Conservation (phyloP, 2,113 vertebrate genomes). For the Ibidorhyncha struthersii region DNA sequence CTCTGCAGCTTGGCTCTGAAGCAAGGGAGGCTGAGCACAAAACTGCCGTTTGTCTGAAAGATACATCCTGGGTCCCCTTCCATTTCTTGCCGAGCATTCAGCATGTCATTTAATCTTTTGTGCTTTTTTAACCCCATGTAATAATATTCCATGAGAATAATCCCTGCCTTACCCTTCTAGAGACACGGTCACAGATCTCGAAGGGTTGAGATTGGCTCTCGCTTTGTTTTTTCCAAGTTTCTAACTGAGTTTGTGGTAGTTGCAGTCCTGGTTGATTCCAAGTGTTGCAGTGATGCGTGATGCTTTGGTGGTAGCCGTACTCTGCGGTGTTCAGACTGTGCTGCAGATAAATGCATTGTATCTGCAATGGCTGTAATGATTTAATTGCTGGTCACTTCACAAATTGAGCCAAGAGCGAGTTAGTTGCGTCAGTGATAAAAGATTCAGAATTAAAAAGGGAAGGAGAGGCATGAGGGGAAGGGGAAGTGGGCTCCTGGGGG, state of each 20-base stretch:
- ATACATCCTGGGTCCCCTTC: accelerated
- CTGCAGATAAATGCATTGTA: not conserved
- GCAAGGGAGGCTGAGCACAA: not conserved
- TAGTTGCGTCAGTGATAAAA: not conserved
- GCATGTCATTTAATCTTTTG: not conserved
- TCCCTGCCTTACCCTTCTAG: not conserved
- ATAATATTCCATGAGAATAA: not conserved
- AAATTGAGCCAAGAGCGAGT: not conserved
- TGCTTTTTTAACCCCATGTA: accelerated
- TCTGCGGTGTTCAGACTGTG: not conserved
- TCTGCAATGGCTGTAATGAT: not conserved
- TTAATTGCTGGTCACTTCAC: not conserved
- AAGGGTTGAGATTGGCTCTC: not conserved
- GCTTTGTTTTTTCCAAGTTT: not conserved
- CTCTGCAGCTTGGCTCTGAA: not conserved
- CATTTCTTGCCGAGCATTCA: not conserved
- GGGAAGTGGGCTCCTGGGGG: not conserved
- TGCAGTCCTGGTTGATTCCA: not conserved
- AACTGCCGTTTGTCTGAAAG: not conserved
- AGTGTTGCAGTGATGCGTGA: accelerated
- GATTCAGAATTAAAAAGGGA: not conserved
- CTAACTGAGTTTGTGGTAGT: not conserved
- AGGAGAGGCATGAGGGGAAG: not conserved
- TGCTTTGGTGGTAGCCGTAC: not conserved
- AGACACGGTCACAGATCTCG: not conserved